Evolutionary conservation across 1,140 invertebrate species (phyloP), one percentile per base, ranked within the genome.

Genomic region (Cotesia vestalis): DNA sequence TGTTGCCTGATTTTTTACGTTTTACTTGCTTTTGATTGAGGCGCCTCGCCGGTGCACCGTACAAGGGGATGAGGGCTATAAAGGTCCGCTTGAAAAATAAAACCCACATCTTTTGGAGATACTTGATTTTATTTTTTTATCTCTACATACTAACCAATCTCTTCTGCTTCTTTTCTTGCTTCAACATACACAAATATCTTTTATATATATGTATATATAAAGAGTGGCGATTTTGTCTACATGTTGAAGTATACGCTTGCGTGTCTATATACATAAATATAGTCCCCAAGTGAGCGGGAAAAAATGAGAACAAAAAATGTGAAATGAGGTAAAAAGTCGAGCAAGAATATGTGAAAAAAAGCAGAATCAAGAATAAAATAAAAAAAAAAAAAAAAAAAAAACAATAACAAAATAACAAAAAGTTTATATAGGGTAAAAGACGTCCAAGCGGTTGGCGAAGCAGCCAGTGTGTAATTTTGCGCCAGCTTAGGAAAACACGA

Each of bases 381-480:
- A 17, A 17, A 17, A 17, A 17, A 46, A 17, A 17, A 17, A 17
- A 17, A 17, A 17, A 17, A 17, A 46, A 46, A 57, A 57, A 12
- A 57, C 27, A 27, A 27, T 27, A 27, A 27, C 27, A 57, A 57
- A 20, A 57, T 57, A 57, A 14, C 5, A 20, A 57, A 20, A 20
- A 17, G 53, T 57, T 27, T 46, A 46, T 46, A 46, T 46, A 46
- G 40, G 40, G 40, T 46, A 46, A 46, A 46, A 46, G 27, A 69
- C 52, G 64, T 71, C 77, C 75, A 76, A 73, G 76, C 76, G 79
- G 77, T 77, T 36, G 38, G 78, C 78, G 75, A 79, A 85, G 71
- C 78, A 81, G 82, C 80, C 82, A 85, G 85, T 86, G 85, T 87
- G 85, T 86, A 87, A 87, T 87, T 87, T 87, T 87, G 84, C 85